Conservation (phyloP, 2,888 invertebrate genomes). For the Cheilosia grossa region DNA sequence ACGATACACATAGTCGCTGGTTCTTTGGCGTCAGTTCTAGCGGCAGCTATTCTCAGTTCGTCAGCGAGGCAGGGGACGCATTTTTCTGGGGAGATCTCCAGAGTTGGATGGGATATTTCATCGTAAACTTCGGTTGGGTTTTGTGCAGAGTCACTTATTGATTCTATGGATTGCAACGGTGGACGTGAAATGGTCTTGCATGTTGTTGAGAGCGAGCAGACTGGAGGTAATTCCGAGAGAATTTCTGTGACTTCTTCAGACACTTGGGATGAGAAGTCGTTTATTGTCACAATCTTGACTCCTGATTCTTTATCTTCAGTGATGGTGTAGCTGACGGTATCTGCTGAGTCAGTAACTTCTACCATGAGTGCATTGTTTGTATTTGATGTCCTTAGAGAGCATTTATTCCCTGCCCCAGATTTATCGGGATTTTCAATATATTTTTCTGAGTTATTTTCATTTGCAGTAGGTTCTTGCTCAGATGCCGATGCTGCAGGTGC, state of each 20-base stretch:
- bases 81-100: constrained; percentile 26
- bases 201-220: constrained; percentile 14
- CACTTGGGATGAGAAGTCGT: constrained; percentile 35
- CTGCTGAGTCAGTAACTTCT: neutral
- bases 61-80: constrained; percentile 49
- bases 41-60: constrained; percentile 54
- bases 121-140: constrained; percentile 47
- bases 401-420: too few species aligned
- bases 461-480: too few species aligned
- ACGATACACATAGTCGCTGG: constrained; percentile 2
- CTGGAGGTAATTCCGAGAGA: constrained; percentile 8
- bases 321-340: neutral
- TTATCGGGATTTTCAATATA: too few species aligned
- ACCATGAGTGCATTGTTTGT: neutral
- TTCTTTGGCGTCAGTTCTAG: neutral
- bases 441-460: too few species aligned
- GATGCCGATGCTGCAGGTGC: neutral
- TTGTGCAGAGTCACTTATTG: constrained; percentile 56
- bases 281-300: constrained; percentile 29
- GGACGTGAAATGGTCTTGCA: constrained; percentile 42
- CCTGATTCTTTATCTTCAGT: constrained; percentile 40
- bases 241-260: constrained; percentile 41
- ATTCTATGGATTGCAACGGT: constrained; percentile 42
- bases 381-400: too few species aligned
- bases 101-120: constrained; percentile 51